Conservation (phyloP, 1,140 invertebrate genomes). For the Sycophaga agraensis region DNA sequence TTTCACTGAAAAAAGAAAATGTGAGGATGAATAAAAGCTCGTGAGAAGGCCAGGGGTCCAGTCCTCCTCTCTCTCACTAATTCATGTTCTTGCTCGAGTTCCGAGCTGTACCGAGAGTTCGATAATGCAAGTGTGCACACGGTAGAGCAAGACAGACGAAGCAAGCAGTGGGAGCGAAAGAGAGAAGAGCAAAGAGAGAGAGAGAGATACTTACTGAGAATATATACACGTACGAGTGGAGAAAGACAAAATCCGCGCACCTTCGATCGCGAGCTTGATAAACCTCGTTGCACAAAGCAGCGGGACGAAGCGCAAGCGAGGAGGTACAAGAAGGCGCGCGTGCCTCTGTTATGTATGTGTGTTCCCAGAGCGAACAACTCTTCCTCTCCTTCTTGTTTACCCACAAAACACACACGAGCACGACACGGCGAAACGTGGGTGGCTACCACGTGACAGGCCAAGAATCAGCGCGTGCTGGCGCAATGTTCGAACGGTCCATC, state of each 20-base stretch:
- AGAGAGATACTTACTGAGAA: not conserved
- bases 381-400: slow-evolving; percentile 24
- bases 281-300: not conserved
- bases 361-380: not conserved
- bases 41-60: not conserved
- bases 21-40: not conserved
- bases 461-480: slow-evolving; percentile 14
- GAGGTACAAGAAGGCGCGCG: not conserved
- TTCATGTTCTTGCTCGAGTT: not conserved
- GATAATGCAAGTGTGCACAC: slow-evolving; percentile 18
- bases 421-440: slow-evolving; percentile 25
- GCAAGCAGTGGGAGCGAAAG: not conserved
- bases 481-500: slow-evolving; percentile 9
- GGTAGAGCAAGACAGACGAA: slow-evolving; percentile 23
- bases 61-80: not conserved
- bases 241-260: slow-evolving; percentile 7
- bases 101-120: slow-evolving; percentile 6
- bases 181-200: not conserved
- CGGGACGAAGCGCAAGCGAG: not conserved
- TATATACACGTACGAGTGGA: not conserved
- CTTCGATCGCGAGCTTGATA: not conserved
- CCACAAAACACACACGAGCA: slow-evolving; percentile 17
- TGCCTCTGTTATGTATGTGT: not conserved
- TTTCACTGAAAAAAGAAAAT: not conserved
- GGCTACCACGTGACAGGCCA: slow-evolving; percentile 28